Base-by-base conservation (phyloP, 2,888 invertebrate genomes). In the Pegoplata infirma region DNA sequence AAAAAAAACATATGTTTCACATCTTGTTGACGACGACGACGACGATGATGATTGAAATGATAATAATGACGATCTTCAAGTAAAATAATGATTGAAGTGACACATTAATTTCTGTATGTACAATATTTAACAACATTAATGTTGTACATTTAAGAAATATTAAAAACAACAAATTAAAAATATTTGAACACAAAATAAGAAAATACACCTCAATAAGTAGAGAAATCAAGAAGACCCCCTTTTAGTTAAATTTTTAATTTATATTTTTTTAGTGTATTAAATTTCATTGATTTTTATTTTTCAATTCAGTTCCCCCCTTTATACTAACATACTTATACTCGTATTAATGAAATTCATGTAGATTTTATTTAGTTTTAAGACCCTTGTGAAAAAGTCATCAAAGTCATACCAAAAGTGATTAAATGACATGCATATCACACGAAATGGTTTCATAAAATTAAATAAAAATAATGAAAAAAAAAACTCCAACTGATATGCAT, bases 21-120 rank as follows among this genome's bases (percentile, higher is more conserved):
- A 72, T 76, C 72, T 67, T 76, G 63, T 44, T 58, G 47, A 28
- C 21, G 55, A 51, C 56, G 16, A 2, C 7, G 44, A 12, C 12
- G 28, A 10, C 56, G 32, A 16, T 53, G 47, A 14, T 5, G n/a
- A 23, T 46, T 17, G n/a, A n/a, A n/a, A 19, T 51, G 23, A 36
- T 32, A 58, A 32, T 49, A 14, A 25, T 28, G 8, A 58, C 58
- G 14, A 47, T 49, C 44, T 59, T 59, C 28, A 40, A 76, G 55
- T 66, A 47, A 69, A 71, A 76, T 56, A 64, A 40, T 71, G 58
- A 71, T 71, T 71, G 59, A 76, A 76, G 19, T 76, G 71, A 71
- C 75, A 76, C 36, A 66, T 58, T 66, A 69, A 55, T 47, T 59
- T 61, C 66, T 71, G 64, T 36, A 12, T 68, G 25, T 47, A 7